These are phyloP conservation scores for Agrochola lota DNA, from an alignment of 2,888 invertebrate species.

Conservation along the genomic window DNA sequence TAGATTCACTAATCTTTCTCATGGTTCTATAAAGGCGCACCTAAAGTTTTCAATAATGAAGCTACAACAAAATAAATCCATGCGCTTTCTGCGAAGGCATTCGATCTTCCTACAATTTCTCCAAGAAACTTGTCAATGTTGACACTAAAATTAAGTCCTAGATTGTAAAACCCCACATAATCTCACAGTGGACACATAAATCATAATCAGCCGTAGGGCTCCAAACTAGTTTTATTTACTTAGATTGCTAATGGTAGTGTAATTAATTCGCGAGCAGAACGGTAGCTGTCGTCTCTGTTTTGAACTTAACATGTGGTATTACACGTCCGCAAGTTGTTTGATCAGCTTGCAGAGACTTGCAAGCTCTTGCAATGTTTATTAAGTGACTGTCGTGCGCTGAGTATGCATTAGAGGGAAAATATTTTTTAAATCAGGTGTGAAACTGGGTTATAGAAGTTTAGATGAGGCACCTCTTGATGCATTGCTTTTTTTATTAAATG, in stretches of 20 bases:
- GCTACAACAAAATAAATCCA: background rate
- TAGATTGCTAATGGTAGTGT: conserved; percentile 71
- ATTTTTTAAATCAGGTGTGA: conserved; percentile 31
- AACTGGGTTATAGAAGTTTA: conserved; percentile 8
- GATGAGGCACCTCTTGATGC: background rate
- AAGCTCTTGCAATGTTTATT: conserved; percentile 63
- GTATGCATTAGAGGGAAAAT: conserved; percentile 35
- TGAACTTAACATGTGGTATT: conserved; percentile 59
- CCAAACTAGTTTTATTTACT: conserved; percentile 73
- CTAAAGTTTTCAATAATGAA: background rate
- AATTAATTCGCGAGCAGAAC: conserved; percentile 77
- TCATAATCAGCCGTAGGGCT: conserved; percentile 57
- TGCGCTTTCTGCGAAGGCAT: background rate
- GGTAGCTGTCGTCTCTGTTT: conserved; percentile 76
- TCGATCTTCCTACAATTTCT: conserved; percentile 5
- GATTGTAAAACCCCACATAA: conserved; percentile 37
- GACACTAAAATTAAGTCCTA: conserved; percentile 44
- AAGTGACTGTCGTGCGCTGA: conserved; percentile 46
- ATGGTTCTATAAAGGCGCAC: background rate
- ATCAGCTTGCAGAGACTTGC: conserved; percentile 51
- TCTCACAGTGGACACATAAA: conserved; percentile 47
- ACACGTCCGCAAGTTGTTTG: conserved; percentile 58
- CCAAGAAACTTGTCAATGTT: conserved; percentile 14
- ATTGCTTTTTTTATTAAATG: background rate
- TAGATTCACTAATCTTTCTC: no score